Evolutionary conservation across 1,140 invertebrate species (phyloP).

Genomic region (Sitophilus oryzae): DNA sequence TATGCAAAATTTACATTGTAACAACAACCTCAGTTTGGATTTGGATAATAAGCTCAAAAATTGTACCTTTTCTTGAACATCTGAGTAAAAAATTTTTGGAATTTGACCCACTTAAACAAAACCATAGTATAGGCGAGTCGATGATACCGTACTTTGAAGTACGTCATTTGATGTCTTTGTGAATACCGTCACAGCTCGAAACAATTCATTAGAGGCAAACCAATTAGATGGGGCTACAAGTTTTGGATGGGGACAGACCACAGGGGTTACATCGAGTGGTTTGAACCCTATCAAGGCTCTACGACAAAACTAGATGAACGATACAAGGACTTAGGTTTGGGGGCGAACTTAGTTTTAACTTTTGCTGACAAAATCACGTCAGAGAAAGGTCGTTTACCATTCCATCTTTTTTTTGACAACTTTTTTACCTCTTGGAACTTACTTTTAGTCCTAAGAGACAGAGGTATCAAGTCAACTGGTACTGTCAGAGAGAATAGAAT

Average conservation of each 20-base stretch:
- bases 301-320: neutral
- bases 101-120: constrained; percentile 23
- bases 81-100: constrained; percentile 8
- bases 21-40: constrained; percentile 32
- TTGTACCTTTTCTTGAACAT: constrained; percentile 16
- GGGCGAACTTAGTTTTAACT: neutral
- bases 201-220: constrained; percentile 35
- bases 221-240: constrained; percentile 33
- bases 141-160: constrained; percentile 38
- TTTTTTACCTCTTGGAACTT: no score
- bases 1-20: constrained; percentile 21
- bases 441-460: no score
- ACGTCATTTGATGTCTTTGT: no score
- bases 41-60: constrained; percentile 37
- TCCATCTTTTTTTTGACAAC: no score
- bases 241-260: constrained; percentile 26
- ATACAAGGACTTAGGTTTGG: neutral
- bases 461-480: no score
- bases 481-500: no score
- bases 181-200: constrained; percentile 32
- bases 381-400: no score
- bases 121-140: constrained; percentile 31
- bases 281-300: constrained; percentile 11
- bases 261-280: neutral
- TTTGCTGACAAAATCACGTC: no score